Evolutionary conservation across 2,888 invertebrate genomes (phyloP).

Genomic region (Tanypteryx hageni): DNA sequence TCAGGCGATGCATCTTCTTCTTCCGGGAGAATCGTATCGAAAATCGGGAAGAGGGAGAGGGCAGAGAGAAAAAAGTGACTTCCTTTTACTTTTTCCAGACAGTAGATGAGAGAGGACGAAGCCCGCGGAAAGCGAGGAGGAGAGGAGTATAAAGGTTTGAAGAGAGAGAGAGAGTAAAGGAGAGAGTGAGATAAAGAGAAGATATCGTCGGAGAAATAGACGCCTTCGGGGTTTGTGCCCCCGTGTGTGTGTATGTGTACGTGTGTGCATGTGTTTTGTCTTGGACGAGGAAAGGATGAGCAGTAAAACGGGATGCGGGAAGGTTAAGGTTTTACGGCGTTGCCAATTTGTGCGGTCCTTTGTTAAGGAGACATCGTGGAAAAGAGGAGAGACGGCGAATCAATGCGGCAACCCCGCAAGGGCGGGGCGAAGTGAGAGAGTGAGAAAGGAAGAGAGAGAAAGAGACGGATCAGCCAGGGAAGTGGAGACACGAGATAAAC

Average conservation of each 20-base stretch:
- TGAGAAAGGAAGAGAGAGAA: not conserved
- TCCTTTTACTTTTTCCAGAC: not conserved
- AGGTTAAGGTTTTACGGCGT: constrained; percentile 17
- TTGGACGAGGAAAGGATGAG: not conserved
- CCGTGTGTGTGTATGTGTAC: not conserved
- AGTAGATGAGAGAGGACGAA: not conserved
- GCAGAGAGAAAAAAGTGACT: not conserved
- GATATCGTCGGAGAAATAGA: too few relatives aligned
- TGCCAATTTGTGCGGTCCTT: not conserved
- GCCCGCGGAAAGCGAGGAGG: not conserved
- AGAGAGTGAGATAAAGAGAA: not conserved
- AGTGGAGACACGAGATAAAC: not conserved
- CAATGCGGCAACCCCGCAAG: constrained; percentile 38
- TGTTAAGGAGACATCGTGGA: not conserved
- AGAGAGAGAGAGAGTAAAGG: not conserved
- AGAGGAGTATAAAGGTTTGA: not conserved
- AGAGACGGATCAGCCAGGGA: not conserved
- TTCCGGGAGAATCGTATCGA: not conserved
- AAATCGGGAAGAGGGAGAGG: not conserved
- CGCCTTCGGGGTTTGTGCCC: not conserved
- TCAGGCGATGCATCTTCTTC: too few relatives aligned
- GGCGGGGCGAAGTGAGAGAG: constrained; percentile 56
- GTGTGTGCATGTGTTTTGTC: not conserved
- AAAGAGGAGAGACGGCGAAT: not conserved
- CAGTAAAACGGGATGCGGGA: not conserved